phyloP scores from a whole-genome alignment of 2,797 vertebrate genomes.

The Spatula versicolor region DNA sequence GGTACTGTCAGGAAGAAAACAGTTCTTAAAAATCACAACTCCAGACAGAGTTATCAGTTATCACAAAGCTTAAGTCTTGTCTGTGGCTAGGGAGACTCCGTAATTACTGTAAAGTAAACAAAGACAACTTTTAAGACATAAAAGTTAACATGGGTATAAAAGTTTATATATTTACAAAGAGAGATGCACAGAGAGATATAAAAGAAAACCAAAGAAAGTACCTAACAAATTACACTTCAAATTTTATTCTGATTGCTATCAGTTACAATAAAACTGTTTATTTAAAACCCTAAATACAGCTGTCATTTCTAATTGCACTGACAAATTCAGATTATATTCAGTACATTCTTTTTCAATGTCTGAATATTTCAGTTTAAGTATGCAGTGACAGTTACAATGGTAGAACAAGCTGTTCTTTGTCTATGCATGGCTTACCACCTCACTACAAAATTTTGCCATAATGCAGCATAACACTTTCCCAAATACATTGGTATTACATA shows the following conservation, averaged over 20 bases:
- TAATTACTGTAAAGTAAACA: conserved; percentile 48
- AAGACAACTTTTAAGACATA: neutral
- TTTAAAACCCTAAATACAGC: conserved; percentile 4
- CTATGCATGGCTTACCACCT: neutral
- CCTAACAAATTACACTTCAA: conserved; percentile 17
- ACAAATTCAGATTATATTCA: neutral
- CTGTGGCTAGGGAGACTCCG: neutral
- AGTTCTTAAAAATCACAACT: conserved; percentile 16
- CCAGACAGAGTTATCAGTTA: conserved; percentile 11
- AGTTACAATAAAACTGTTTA: conserved; percentile 37
- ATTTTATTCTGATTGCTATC: conserved; percentile 24
- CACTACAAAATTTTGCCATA: neutral
- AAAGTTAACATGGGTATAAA: conserved; percentile 24
- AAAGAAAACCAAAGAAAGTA: conserved; percentile 27
- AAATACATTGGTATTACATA: neutral
- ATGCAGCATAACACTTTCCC: neutral
- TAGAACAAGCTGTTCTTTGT: neutral
- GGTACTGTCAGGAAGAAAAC: conserved; percentile 16
- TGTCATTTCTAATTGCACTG: conserved; percentile 18
- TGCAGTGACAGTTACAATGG: neutral
- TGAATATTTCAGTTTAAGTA: neutral
- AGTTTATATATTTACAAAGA: conserved; percentile 49
- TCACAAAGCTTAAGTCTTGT: conserved; percentile 8
- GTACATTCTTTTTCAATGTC: neutral
- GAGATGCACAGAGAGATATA: neutral